Evolutionary conservation across 2,113 vertebrate species (phyloP).

Genomic region (Prunella fulvescens): DNA sequence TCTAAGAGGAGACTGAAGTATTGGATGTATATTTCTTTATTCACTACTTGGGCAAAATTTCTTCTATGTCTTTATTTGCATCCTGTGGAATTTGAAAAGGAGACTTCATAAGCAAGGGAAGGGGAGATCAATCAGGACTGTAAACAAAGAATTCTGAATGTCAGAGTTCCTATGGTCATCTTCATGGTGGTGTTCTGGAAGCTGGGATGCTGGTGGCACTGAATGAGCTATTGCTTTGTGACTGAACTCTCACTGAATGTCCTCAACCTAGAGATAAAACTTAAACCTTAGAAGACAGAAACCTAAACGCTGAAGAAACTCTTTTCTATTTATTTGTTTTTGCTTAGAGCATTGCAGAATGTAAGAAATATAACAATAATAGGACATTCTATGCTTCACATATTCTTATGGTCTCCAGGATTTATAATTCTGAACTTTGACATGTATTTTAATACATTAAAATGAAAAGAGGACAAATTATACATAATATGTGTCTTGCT

Average conservation of each 20-base stretch:
- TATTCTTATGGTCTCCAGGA: neutral
- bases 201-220: neutral
- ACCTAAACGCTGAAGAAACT: neutral
- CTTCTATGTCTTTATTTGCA: neutral
- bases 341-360: neutral
- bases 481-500: neutral
- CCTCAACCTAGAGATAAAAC: neutral
- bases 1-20: neutral
- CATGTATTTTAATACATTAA: neutral
- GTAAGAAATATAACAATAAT: neutral
- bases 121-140: neutral
- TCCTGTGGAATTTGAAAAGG: neutral
- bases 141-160: neutral
- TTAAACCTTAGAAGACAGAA: neutral
- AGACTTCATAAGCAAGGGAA: neutral
- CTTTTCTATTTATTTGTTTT: neutral
- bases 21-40: neutral
- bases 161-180: neutral
- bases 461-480: neutral
- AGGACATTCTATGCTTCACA: neutral
- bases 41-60: neutral
- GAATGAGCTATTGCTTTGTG: neutral
- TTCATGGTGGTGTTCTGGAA: neutral
- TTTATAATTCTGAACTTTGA: neutral
- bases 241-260: neutral